Base-by-base conservation (phyloP, 1,140 invertebrate genomes). In the Drosophila ohnishii region DNA sequence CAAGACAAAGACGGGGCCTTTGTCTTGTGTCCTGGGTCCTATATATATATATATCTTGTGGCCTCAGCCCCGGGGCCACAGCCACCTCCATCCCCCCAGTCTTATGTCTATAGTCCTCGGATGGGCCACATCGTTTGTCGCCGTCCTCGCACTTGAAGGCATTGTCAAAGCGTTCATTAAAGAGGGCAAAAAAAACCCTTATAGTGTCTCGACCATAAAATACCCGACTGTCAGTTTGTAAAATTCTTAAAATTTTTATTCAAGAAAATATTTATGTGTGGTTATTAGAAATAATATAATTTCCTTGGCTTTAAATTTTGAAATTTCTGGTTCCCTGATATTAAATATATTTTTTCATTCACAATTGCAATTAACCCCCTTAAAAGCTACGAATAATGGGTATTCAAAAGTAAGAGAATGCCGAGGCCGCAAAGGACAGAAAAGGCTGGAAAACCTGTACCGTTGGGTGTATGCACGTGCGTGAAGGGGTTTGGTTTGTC, bases 121-220 rank as follows among this genome's bases (percentile, higher is more conserved):
- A 74, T 57, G 56, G 64, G 61, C 61, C 64, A 69, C 66, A 67
- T 65, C 75, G 64, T 65, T 67, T 71, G 65, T 75, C 75, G 69
- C 74, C 77, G 62, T 67, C 61, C 65, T 61, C 77, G 79, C 82
- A 83, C 82, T 86, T 75, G 82, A 86, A 80, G 79, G 72, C 83
- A 83, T 88, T 86, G 83, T 82, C 78, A 79, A 69, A 87, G 83
- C 83, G 57, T 80, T 86, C 78, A 81, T 86, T 86, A 85, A 85
- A 86, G 73, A 69, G 53, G 47, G 30, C 57, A 51, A 75, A 47
- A 32, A 60, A 47, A 58, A 39, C 22, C 13, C 32, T 35, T 53
- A 14, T 35, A 22, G 19, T 22, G 50, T 53, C 7, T 22, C 32
- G 16, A 35, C 13, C 13, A 35, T 8, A 35, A 13, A 35, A 53